Evolutionary conservation across 92 coral and sea anemone genomes (phyloP), one percentile per base, ranked within the genome.

Genomic region (Siderastrea radians): DNA sequence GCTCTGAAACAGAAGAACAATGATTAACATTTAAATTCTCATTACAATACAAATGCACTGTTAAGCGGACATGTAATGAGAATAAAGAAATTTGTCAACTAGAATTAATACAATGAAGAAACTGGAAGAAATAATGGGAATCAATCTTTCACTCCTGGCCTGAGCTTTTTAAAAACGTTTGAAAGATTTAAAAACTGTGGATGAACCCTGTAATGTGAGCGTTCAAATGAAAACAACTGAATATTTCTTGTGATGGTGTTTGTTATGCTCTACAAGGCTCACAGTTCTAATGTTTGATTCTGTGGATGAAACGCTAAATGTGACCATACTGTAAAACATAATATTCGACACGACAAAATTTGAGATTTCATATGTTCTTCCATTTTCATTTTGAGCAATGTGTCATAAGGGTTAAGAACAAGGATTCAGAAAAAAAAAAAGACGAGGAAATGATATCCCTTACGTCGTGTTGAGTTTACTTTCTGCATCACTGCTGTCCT

Each of bases 401-500:
- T 7, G 7, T n/a, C n/a, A 65, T 26, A 15, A 65, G 7, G 51
- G 6, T 3, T 44, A 15, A 3, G n/a, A 50, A 48, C 58, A 65
- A n/a, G 52, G 45, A 9, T 44, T 59, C 15, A 6, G 12, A 10
- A n/a, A 26, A 5, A 10, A 11, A n/a, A n/a, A n/a, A n/a, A n/a
- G 14, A 60, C 19, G 3, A 3, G 50, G 44, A 53, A 5, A n/a
- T 44, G 16, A 62, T 15, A 0, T 15, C 26, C 9, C 92, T 92
- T 74, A 90, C 98, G 93, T 87, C 76, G 85, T 81, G 77, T 92
- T 87, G 26, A 88, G 82, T 66, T 88, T 75, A 38, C 85, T 58
- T 72, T 95, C 98, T 51, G 92, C 91, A 68, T 95, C 98, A 63
- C 96, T 93, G 85, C 96, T 95, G 84, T 95, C 98, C 65, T 95